These are phyloP conservation scores for Megalops atlanticus DNA, from an alignment of 2,113 vertebrate genomes.

Conservation along the genomic window DNA sequence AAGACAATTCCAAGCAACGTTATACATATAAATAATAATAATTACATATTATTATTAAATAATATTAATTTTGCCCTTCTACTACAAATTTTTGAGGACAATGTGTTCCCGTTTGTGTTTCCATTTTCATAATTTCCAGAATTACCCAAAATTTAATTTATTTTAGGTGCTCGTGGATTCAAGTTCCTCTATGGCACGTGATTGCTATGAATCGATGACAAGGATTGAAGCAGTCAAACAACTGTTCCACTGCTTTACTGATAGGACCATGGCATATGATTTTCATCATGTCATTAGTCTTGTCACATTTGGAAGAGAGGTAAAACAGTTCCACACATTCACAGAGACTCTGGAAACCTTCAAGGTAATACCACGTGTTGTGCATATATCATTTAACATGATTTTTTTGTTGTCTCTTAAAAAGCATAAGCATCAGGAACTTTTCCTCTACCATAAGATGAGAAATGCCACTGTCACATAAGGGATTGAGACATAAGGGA, in stretches of 20 bases:
- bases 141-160: background rate
- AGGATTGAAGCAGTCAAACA: conserved; percentile 57
- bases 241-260: conserved; percentile 61
- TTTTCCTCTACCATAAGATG: no score
- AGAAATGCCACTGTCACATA: no score
- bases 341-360: conserved; percentile 65
- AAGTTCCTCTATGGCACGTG: conserved; percentile 56
- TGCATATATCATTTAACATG: no score
- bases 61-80: background rate
- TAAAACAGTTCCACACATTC: conserved; percentile 56
- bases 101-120: no score
- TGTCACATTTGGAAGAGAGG: conserved; percentile 50
- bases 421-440: no score
- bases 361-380: conserved; percentile 47
- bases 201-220: conserved; percentile 51
- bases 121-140: background rate
- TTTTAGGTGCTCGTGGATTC: conserved; percentile 62
- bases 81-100: no score
- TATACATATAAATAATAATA: no score
- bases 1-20: no score
- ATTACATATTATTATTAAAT: background rate
- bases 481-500: no score
- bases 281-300: conserved; percentile 61
- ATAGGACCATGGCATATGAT: conserved; percentile 62
- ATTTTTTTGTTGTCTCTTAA: background rate